A percentile compares a stretch with the other conserved stretches of the same genome.
Conservation (phyloP, 2,888 invertebrate genomes). For the Himalopsyche japonica region DNA sequence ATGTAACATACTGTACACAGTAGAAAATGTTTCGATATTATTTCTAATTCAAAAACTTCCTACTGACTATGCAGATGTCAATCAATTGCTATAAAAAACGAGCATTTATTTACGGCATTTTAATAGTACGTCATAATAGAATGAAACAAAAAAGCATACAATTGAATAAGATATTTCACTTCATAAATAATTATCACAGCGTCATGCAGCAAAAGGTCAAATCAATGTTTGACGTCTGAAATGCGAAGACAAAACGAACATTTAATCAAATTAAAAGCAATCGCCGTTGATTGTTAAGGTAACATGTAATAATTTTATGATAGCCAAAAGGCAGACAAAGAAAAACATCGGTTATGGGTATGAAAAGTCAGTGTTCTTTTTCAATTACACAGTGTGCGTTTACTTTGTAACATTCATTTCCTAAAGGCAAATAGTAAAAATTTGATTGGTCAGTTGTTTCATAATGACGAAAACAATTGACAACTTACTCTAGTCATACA, state of each 20-base stretch:
- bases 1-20: too few species aligned
- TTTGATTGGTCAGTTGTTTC: background rate
- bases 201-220: background rate
- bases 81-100: background rate
- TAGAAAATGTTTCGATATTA: background rate
- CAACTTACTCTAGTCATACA: background rate
- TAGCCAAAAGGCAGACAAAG: background rate
- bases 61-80: background rate
- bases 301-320: background rate
- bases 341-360: background rate
- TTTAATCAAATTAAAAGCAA: background rate
- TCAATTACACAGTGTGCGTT: background rate
- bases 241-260: background rate
- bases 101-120: background rate
- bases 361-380: background rate
- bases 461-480: background rate
- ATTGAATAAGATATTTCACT: background rate
- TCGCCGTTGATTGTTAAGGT: background rate
- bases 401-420: background rate
- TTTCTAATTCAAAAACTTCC: background rate
- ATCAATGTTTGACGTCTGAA: background rate
- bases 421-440: background rate
- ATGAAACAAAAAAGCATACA: background rate
- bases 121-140: background rate
- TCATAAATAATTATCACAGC: background rate